phyloP scores from a whole-genome alignment of 2,888 invertebrate genomes.

The Diloba caeruleocephala region DNA sequence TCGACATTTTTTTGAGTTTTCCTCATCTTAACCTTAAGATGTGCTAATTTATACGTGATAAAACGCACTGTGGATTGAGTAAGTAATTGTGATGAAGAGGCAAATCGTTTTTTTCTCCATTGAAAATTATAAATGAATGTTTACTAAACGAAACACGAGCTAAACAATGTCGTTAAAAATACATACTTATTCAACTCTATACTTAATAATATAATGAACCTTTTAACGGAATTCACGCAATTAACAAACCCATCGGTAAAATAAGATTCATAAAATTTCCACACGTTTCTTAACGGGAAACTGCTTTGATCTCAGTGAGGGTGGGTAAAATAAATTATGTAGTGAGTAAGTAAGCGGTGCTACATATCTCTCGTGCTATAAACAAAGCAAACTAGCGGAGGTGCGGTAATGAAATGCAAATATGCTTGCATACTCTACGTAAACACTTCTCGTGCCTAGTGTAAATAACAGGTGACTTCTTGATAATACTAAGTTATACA shows the following conservation, averaged over 20 bases:
- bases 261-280: conserved; percentile 37
- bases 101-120: too few relatives aligned
- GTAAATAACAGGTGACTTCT: conserved; percentile 69
- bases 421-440: conserved; percentile 68
- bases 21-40: too few relatives aligned
- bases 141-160: too few relatives aligned
- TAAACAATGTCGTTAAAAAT: conserved; percentile 18
- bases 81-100: too few relatives aligned
- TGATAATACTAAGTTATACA: conserved; percentile 45
- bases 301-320: conserved; percentile 43
- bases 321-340: conserved; percentile 51
- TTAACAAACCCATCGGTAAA: conserved; percentile 31
- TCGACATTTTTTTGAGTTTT: too few relatives aligned
- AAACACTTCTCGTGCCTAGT: conserved; percentile 65
- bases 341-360: conserved; percentile 43
- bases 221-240: conserved; percentile 21
- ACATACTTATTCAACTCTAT: too few relatives aligned
- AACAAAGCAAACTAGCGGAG: conserved; percentile 57
- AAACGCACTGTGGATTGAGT: too few relatives aligned
- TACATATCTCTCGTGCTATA: conserved; percentile 48
- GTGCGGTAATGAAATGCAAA: conserved; percentile 79
- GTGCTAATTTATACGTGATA: too few relatives aligned
- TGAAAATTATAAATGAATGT: too few relatives aligned
- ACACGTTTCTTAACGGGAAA: conserved; percentile 32
- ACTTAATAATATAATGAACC: conserved; percentile 4